phyloP scores from a whole-genome alignment of 1,140 invertebrate genomes.

The Galleria mellonella region DNA sequence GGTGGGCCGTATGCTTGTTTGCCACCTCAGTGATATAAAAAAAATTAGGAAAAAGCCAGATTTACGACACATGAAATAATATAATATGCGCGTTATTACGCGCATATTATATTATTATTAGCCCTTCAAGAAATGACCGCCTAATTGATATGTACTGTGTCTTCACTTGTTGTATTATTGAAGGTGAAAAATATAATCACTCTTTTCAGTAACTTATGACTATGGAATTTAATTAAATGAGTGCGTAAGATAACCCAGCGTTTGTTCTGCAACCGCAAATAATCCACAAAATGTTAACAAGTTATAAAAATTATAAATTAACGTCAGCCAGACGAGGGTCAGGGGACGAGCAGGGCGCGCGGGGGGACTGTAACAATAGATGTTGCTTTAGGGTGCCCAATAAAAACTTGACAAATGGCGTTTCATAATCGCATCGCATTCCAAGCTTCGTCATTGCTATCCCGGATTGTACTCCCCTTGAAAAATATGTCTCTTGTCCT shows the following conservation, averaged over 20 bases:
- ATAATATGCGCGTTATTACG: no score
- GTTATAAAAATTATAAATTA: constrained; percentile 70
- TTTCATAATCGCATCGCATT: constrained; percentile 68
- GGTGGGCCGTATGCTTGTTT: no score
- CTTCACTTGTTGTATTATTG: no score
- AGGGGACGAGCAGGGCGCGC: constrained; percentile 18
- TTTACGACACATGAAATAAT: no score
- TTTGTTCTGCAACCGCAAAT: constrained; percentile 12
- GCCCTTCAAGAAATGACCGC: no score
- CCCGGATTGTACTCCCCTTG: constrained; percentile 15
- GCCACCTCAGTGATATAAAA: no score
- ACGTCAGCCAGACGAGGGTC: constrained; percentile 52
- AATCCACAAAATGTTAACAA: constrained; percentile 60
- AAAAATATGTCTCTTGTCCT: constrained; percentile 26
- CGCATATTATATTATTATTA: no score
- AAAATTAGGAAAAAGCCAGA: no score
- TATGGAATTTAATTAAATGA: constrained; percentile 53
- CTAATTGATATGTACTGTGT: no score
- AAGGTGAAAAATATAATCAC: no score
- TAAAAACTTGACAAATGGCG: constrained; percentile 73
- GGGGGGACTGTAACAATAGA: constrained; percentile 45
- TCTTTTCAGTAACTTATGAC: no score
- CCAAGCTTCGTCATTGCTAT: constrained; percentile 39
- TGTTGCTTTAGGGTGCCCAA: constrained; percentile 53
- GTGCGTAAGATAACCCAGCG: constrained; percentile 7